Percentiles rank a stretch among this genome's conserved stretches.
Evolutionary conservation across 2,797 vertebrate species (phyloP).

Genomic region (Micromesistius poutassou): DNA sequence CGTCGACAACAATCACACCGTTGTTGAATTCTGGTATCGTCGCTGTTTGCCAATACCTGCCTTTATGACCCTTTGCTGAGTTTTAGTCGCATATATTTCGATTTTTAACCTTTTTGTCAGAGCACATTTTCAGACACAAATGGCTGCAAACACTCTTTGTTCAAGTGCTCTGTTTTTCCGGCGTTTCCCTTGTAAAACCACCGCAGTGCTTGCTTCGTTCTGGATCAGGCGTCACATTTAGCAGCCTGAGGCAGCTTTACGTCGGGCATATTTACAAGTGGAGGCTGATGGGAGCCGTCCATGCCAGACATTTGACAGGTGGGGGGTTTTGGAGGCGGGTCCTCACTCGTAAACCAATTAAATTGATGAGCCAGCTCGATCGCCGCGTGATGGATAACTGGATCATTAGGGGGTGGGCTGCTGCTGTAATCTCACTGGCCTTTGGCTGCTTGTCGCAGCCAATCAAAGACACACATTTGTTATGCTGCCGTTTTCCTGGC

Average conservation of each 20-base stretch:
- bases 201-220: slow-evolving; percentile 24
- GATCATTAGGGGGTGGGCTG: slow-evolving; percentile 56
- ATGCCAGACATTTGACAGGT: slow-evolving; percentile 44
- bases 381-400: slow-evolving; percentile 50
- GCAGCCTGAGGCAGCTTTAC: slow-evolving; percentile 19
- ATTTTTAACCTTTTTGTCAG: background rate
- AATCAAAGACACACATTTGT: slow-evolving; percentile 46
- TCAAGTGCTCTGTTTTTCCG: background rate
- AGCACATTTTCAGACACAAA: background rate
- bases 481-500: slow-evolving; percentile 26
- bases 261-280: slow-evolving; percentile 50
- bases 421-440: slow-evolving; percentile 52
- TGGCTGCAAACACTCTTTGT: background rate
- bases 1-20: background rate
- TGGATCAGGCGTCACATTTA: slow-evolving; percentile 21
- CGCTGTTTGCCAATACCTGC: no score
- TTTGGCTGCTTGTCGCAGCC: slow-evolving; percentile 44
- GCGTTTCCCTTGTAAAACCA: background rate
- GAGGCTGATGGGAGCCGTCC: slow-evolving; percentile 31
- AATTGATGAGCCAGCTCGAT: slow-evolving; percentile 63
- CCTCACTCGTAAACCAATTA: slow-evolving; percentile 64
- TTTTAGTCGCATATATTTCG: background rate
- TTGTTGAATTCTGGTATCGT: background rate
- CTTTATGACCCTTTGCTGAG: background rate
- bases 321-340: slow-evolving; percentile 27